Percentiles rank a stretch among this genome's conserved stretches.
Evolutionary conservation across 1,140 invertebrate species (phyloP).

Genomic region (Cotesia vestalis): DNA sequence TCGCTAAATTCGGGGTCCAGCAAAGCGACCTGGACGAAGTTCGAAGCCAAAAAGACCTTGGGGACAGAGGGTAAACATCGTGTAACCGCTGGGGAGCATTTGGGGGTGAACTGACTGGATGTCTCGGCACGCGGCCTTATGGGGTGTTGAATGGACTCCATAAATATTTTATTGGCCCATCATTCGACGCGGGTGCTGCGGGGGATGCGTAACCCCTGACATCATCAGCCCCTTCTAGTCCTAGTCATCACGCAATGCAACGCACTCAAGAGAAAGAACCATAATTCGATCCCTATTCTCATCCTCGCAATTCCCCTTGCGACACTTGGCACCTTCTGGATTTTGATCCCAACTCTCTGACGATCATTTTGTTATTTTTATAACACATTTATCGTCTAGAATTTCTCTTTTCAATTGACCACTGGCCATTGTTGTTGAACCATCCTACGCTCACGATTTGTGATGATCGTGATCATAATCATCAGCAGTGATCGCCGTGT

Average conservation of each 20-base stretch:
- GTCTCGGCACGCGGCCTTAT: background rate
- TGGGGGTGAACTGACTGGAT: constrained; percentile 30
- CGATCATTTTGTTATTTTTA: background rate
- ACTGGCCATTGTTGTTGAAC: background rate
- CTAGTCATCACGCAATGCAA: background rate
- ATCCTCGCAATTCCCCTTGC: background rate
- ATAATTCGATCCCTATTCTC: no score
- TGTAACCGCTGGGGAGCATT: constrained; percentile 54
- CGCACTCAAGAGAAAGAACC: background rate
- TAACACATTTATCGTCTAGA: background rate
- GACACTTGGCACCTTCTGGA: constrained; percentile 15
- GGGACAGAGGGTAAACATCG: constrained; percentile 55
- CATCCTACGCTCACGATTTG: no score
- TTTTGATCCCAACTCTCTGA: background rate
- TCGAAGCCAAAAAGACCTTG: background rate
- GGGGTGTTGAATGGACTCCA: constrained; percentile 42
- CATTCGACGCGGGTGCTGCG: constrained; percentile 48
- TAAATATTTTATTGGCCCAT: constrained; percentile 66
- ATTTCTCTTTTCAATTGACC: background rate
- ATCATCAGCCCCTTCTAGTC: background rate
- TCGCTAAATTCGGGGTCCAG: no score
- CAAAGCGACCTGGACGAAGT: no score
- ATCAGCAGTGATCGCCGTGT: no score
- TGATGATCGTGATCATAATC: no score
- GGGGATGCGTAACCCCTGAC: constrained; percentile 10